Evolutionary conservation across 2,888 invertebrate species (phyloP).

Genomic region (Heliconius aoede): DNA sequence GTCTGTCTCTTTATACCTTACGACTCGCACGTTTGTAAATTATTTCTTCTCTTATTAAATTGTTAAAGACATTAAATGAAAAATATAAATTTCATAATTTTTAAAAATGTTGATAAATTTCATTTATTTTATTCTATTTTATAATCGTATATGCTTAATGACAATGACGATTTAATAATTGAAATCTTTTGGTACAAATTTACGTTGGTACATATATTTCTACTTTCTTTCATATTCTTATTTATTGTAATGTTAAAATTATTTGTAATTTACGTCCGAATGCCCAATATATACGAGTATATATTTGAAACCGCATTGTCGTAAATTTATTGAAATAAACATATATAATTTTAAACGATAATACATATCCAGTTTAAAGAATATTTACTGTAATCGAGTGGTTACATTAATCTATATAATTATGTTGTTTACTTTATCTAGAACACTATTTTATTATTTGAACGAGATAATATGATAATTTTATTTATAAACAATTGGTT

Average conservation of each 20-base stretch:
- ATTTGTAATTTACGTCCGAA: slow-evolving; percentile 24
- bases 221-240: too few relatives aligned
- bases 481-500: not conserved
- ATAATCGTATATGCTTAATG: not conserved
- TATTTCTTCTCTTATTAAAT: slow-evolving; percentile 7
- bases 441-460: not conserved
- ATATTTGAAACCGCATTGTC: too few relatives aligned
- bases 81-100: not conserved
- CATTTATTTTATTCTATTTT: not conserved
- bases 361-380: not conserved
- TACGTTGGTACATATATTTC: not conserved
- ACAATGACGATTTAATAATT: not conserved
- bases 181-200: not conserved
- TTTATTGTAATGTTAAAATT: not conserved
- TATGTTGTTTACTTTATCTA: too few relatives aligned
- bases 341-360: not conserved
- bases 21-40: not conserved
- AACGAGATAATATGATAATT: not conserved
- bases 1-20: not conserved
- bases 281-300: too few relatives aligned
- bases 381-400: not conserved
- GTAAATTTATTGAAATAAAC: not conserved
- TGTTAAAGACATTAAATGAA: not conserved
- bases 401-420: not conserved
- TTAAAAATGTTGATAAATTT: not conserved